These are phyloP conservation scores for Conus betulinus DNA, from an alignment of 1,140 invertebrate genomes.

Conservation along the genomic window DNA sequence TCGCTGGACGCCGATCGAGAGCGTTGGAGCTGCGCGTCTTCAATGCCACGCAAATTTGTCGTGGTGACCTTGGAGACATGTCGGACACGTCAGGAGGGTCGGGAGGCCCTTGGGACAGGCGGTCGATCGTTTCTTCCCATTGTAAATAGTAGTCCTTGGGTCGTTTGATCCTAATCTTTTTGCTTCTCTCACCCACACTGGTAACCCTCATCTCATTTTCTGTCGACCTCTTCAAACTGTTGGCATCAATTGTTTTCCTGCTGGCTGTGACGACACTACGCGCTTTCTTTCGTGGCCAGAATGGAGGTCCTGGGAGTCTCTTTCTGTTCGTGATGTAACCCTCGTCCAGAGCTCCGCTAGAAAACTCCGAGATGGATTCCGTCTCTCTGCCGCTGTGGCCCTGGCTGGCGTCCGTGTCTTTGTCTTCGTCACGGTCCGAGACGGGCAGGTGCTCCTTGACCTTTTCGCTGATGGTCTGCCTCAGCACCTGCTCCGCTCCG, in stretches of 20 bases:
- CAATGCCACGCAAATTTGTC: conserved; percentile 7
- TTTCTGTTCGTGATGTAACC: conserved; percentile 5
- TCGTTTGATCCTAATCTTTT: conserved; percentile 46
- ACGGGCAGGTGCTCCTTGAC: conserved; percentile 44
- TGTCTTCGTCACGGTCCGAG: conserved; percentile 37
- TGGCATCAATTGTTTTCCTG: background rate
- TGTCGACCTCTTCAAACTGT: background rate
- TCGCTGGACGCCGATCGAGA: conserved; percentile 26
- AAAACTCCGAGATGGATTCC: conserved; percentile 40
- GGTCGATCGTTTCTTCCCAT: conserved; percentile 52
- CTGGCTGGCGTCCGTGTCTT: conserved; percentile 28
- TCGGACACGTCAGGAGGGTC: conserved; percentile 1
- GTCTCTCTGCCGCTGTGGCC: conserved; percentile 40
- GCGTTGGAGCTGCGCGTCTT: background rate
- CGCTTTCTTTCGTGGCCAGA: background rate
- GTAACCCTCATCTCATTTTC: background rate
- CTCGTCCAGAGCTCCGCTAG: conserved; percentile 31
- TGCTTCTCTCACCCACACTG: conserved; percentile 18
- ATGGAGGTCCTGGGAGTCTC: background rate
- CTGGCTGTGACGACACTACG: background rate
- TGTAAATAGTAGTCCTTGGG: conserved; percentile 51
- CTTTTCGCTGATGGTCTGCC: conserved; percentile 56
- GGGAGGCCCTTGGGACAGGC: conserved; percentile 34
- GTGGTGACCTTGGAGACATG: conserved; percentile 29
- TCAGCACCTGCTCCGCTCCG: conserved; percentile 49